Conservation (phyloP, 2,888 invertebrate species). For the Zele albiditarsus region DNA sequence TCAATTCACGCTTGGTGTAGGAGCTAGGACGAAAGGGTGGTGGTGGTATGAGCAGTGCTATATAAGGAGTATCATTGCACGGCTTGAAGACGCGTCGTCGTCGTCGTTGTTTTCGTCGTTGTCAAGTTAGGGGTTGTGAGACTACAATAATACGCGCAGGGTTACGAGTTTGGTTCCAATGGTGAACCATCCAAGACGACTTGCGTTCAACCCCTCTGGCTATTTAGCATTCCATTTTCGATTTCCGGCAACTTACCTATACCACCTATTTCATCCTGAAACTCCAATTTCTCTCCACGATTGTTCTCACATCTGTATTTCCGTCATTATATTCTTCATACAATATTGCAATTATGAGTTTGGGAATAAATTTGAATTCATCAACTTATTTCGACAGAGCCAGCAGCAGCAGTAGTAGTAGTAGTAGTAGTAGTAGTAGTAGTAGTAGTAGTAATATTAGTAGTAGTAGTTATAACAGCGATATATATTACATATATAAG, state of each 20-base stretch:
- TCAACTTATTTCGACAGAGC: no score
- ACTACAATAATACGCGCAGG: conserved; percentile 10
- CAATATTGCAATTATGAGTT: no score
- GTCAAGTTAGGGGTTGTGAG: conserved; percentile 10
- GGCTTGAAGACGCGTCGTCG: conserved; percentile 25
- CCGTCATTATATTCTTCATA: no score
- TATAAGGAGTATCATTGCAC: conserved; percentile 29
- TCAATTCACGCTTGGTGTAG: conserved; percentile 46
- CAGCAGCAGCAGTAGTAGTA: no score
- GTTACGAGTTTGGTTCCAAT: conserved; percentile 36
- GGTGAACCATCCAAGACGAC: conserved; percentile 46
- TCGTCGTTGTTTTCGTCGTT: conserved; percentile 34
- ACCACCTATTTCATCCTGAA: no score
- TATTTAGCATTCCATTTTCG: conserved; percentile 72
- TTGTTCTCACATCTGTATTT: no score
- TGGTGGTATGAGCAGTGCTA: conserved; percentile 29
- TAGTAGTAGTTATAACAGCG: no score
- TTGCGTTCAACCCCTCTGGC: conserved; percentile 68
- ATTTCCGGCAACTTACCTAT: conserved; percentile 58
- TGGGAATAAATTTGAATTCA: no score
- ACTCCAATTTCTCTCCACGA: no score
- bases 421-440: no score
- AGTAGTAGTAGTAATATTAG: no score
- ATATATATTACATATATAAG: not conserved
- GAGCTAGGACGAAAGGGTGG: conserved; percentile 28